Conservation (phyloP, 2,113 vertebrate species). For the Prionailurus bengalensis region DNA sequence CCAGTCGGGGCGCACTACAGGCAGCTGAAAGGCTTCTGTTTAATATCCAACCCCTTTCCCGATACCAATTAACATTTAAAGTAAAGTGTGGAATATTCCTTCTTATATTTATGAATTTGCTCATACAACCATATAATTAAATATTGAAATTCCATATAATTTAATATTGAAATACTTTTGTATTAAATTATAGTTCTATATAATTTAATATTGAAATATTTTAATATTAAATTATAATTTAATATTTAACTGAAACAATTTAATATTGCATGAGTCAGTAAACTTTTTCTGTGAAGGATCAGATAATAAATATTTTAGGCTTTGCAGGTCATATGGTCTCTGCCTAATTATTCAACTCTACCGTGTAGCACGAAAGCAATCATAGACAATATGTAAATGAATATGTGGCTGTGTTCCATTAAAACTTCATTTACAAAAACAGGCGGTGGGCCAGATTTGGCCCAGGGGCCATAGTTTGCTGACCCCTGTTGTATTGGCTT, state of each 20-base stretch:
- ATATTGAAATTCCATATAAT: not conserved
- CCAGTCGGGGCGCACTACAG: not conserved
- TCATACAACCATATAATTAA: not conserved
- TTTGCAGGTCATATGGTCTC: not conserved
- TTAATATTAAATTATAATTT: constrained; percentile 33
- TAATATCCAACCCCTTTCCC: constrained; percentile 22
- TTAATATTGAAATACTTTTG: not conserved
- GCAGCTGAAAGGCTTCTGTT: not conserved
- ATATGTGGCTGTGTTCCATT: not conserved
- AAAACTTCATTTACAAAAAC: constrained; percentile 56
- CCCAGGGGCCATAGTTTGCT: not conserved
- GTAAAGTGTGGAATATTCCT: not conserved
- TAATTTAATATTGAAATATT: not conserved
- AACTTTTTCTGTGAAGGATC: not conserved
- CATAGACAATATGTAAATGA: constrained; percentile 31
- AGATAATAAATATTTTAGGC: constrained; percentile 14
- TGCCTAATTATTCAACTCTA: not conserved
- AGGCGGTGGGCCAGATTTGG: not conserved
- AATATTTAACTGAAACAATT: constrained; percentile 6
- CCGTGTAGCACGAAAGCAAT: not conserved
- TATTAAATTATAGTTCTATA: constrained; percentile 8
- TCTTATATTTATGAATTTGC: constrained; percentile 28
- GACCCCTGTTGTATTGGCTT: not conserved
- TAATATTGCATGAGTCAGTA: not conserved
- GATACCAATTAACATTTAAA: constrained; percentile 28